Conservation (phyloP, 2,797 vertebrate species). For the Mastacembelus armatus region DNA sequence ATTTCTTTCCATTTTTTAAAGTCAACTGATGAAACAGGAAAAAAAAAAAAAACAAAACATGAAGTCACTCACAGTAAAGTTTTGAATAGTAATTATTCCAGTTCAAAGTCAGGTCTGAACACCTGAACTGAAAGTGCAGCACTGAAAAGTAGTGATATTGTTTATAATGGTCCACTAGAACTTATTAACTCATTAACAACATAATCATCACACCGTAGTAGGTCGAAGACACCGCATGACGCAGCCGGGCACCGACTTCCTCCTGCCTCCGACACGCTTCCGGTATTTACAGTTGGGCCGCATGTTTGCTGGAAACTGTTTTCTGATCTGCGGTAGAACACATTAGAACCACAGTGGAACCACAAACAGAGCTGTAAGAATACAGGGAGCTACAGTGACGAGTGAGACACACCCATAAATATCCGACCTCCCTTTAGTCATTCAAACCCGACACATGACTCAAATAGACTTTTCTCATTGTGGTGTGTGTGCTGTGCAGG, state of each 20-base stretch:
- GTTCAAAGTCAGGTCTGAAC: no score
- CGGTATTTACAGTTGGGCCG: conserved; percentile 77
- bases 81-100: no score
- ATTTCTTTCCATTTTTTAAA: no score
- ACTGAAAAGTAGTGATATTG: no score
- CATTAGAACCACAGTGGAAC: conserved; percentile 7
- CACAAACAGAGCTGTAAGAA: neutral
- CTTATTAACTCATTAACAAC: neutral
- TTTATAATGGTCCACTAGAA: neutral
- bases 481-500: neutral
- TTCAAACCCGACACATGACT: no score
- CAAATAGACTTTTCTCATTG: no score
- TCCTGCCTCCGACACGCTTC: conserved; percentile 56
- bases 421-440: no score
- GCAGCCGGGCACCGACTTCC: conserved; percentile 70
- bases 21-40: no score
- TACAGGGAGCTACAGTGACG: neutral
- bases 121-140: no score
- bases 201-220: conserved; percentile 61
- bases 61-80: no score
- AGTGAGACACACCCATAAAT: no score
- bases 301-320: conserved; percentile 71
- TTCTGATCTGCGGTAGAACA: conserved; percentile 64
- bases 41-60: no score
- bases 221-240: conserved; percentile 70